Evolutionary conservation across 2,113 vertebrate genomes (phyloP).

Genomic region (Colius striatus): DNA sequence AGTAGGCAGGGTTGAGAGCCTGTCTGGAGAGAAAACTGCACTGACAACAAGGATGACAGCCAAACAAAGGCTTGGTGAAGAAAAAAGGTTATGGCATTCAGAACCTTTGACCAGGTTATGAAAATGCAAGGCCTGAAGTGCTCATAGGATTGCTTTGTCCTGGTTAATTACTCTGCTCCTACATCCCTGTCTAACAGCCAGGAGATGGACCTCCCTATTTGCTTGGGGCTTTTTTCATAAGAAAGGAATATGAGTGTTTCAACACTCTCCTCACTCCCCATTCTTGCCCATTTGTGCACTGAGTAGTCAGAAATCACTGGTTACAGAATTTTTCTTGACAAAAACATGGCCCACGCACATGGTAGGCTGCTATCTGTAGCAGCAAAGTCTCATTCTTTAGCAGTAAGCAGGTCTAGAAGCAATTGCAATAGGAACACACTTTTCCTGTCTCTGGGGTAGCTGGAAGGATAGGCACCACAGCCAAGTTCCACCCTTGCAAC

Average conservation of each 20-base stretch:
- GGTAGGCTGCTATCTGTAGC: background rate
- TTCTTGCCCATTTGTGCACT: fast-evolving
- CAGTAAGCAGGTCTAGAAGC: background rate
- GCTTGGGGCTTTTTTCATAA: background rate
- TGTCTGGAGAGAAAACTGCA: conserved; percentile 9
- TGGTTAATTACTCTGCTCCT: background rate
- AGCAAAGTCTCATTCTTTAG: background rate
- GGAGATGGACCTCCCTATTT: background rate
- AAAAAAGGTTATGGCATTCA: background rate
- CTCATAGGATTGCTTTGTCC: background rate
- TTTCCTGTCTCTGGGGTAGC: background rate
- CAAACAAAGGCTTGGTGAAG: background rate
- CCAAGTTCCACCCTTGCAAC: background rate
- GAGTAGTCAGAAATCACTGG: background rate
- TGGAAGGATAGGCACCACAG: background rate
- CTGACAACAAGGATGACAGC: background rate
- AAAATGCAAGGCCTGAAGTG: conserved; percentile 9
- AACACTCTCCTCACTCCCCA: background rate
- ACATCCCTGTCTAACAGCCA: background rate
- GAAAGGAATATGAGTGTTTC: background rate
- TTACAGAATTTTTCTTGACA: background rate
- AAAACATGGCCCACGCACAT: background rate
- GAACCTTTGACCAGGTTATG: background rate
- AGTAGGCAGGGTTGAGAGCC: background rate
- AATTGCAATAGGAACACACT: background rate